These are phyloP conservation scores for Pyrrhosoma nymphula DNA, from an alignment of 2,888 invertebrate genomes.

Conservation along the genomic window DNA sequence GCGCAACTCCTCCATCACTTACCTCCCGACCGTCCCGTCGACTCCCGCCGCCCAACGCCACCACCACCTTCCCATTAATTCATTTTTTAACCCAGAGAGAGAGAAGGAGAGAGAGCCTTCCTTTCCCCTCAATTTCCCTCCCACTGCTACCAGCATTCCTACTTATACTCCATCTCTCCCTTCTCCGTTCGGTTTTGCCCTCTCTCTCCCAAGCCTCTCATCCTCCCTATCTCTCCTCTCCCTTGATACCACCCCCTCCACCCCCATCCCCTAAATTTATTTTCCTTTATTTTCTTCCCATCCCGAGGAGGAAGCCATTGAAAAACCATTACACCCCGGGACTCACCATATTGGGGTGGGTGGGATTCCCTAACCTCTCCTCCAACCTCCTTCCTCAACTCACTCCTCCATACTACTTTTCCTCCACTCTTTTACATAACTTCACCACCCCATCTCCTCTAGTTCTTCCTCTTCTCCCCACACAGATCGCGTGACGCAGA, in stretches of 20 bases:
- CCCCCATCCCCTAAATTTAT: constrained; percentile 30
- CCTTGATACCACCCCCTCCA: not conserved
- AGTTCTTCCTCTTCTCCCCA: not conserved
- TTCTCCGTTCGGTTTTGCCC: not conserved
- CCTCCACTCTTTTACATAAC: not conserved
- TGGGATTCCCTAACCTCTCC: not conserved
- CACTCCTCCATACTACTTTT: not conserved
- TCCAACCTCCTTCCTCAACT: not conserved
- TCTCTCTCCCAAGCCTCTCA: not conserved
- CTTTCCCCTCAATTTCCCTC: constrained; percentile 40
- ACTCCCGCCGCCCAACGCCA: constrained; percentile 22
- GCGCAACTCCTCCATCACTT: constrained; percentile 65
- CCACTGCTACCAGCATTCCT: not conserved
- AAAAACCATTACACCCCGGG: constrained; percentile 61
- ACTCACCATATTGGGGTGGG: constrained; percentile 54
- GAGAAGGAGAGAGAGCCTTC: not conserved
- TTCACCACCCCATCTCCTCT: not conserved
- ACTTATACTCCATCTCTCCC: not conserved
- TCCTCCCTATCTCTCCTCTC: not conserved
- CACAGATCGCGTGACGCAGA: constrained; percentile 33
- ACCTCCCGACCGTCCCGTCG: constrained; percentile 61
- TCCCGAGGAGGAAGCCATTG: constrained; percentile 55
- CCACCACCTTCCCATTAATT: constrained; percentile 64
- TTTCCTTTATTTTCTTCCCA: constrained; percentile 54
- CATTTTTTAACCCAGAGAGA: constrained; percentile 43